Conservation (phyloP, 1,140 invertebrate species). For the Nephila pilipes region DNA sequence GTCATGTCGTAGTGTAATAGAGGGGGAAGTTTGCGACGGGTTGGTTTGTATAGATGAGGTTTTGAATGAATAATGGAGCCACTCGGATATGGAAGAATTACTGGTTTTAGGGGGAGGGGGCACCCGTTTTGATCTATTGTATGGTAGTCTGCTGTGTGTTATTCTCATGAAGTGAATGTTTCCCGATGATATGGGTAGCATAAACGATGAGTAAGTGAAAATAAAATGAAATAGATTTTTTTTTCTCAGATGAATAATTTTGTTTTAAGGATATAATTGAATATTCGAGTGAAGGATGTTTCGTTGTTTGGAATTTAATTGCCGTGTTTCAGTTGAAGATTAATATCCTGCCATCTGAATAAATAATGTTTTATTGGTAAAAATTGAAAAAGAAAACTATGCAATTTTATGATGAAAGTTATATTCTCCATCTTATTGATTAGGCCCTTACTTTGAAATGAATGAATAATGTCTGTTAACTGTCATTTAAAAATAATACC, state of each 20-base stretch:
- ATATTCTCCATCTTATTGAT: too few species aligned
- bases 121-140: conserved; percentile 33
- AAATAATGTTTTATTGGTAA: too few species aligned
- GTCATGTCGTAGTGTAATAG: conserved; percentile 44
- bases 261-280: neutral
- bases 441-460: too few species aligned
- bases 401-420: too few species aligned
- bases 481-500: too few species aligned
- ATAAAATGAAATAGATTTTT: neutral
- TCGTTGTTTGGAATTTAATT: too few species aligned
- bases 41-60: conserved; percentile 46
- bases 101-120: neutral
- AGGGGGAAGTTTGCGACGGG: neutral
- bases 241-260: neutral
- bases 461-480: too few species aligned
- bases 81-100: neutral
- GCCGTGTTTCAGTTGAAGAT: too few species aligned
- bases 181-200: neutral
- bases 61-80: conserved; percentile 46
- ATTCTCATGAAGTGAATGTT: neutral
- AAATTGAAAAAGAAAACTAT: too few species aligned
- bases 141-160: neutral
- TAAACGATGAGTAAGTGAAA: neutral
- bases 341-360: too few species aligned
- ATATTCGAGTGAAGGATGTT: too few species aligned